These are phyloP conservation scores for Otolemur crassicaudatus DNA, from an alignment of 2,797 vertebrate species.

Conservation along the genomic window DNA sequence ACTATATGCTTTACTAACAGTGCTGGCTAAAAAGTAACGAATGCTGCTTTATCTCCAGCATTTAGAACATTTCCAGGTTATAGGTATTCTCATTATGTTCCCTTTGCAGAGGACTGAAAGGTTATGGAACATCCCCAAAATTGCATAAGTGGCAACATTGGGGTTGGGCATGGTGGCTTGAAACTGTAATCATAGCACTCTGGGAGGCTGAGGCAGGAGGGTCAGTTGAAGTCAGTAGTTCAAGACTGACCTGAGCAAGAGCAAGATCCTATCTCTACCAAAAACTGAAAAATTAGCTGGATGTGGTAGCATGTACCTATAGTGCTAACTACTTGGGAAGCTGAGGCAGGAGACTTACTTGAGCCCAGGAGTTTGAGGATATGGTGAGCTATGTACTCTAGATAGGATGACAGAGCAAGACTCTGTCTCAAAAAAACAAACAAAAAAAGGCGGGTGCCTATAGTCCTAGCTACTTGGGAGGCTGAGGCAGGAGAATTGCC, in stretches of 20 bases:
- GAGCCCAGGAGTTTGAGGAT: too few relatives aligned
- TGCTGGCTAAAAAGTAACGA: neutral
- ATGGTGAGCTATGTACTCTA: too few relatives aligned
- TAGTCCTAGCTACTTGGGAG: too few relatives aligned
- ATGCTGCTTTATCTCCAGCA: neutral
- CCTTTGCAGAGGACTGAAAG: neutral
- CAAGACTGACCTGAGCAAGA: neutral
- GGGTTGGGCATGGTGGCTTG: neutral
- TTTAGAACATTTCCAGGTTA: neutral
- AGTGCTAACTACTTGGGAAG: too few relatives aligned
- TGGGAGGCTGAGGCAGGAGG: neutral
- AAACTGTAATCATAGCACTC: neutral
- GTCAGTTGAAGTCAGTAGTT: neutral
- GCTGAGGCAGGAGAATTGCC: too few relatives aligned
- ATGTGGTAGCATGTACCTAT: neutral
- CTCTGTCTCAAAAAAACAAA: too few relatives aligned
- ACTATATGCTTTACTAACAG: neutral
- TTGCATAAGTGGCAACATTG: neutral
- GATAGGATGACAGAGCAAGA: too few relatives aligned
- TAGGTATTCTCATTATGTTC: neutral
- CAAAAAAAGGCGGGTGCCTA: too few relatives aligned
- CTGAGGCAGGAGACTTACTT: too few relatives aligned
- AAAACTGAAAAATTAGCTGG: neutral
- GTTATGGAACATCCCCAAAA: neutral
- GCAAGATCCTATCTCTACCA: neutral